Base-by-base conservation (phyloP, 2,113 vertebrate species). In the Brachypodius melanocephalos region DNA sequence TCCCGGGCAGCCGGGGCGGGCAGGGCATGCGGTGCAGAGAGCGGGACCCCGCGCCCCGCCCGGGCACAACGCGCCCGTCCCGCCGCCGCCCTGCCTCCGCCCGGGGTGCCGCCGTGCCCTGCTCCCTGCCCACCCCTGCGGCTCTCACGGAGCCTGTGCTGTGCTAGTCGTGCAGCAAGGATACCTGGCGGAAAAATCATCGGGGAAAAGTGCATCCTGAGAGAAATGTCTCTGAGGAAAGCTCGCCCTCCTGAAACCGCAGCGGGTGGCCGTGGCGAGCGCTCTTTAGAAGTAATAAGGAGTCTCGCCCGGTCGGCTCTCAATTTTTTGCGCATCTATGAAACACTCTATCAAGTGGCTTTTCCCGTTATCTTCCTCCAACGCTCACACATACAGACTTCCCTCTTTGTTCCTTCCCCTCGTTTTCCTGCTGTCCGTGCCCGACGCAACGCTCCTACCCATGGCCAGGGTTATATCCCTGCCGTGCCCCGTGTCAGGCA, bases 21-120 rank as follows among this genome's bases (percentile, higher is more conserved):
- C n/a, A 34, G 24, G 51, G 43, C 12, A 6, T 1, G 54, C 8
- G 13, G 3, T 1, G 43, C 12, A 2, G n/a, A 11, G 24, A 10
- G 1, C 5, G 40, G 13, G 15, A 45, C 38, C 49, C 58, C 24
- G 20, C 61, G 4, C 14, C 55, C 66, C 32, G 8, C 31, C 32
- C 29, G 65, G 28, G n/a, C n/a, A 55, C 9, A 34, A 31, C 22
- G 29, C 73, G 5, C n/a, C 55, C 28, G 20, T 61, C 15, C 58
- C 34, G 43, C 48, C 31, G 28, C n/a, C 34, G 31, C 43, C 10
- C 61, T 38, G 32, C 36, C 32, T 36, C 36, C 22, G 32, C 32
- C 69, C 2, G 31, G 8, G 25, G 14, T 9, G 11, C 46, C 34
- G 7, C 20, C 21, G 5, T 1, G 28, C 8, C 22, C 59, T 1